These are phyloP conservation scores for Phorcus lineatus DNA, from an alignment of 2,888 invertebrate genomes.

Conservation along the genomic window DNA sequence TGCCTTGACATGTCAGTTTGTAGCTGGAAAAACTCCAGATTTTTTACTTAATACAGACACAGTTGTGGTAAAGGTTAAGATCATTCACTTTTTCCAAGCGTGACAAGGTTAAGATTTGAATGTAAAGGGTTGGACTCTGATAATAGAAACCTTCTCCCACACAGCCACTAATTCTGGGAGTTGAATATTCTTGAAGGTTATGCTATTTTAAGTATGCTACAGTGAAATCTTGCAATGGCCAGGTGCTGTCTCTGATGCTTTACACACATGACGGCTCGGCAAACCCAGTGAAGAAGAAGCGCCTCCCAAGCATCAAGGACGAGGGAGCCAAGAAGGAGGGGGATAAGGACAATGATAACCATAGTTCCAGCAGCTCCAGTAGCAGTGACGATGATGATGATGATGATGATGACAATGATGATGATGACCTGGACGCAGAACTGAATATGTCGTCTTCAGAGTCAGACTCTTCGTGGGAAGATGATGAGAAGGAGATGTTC, in stretches of 20 bases:
- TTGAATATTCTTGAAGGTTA: no score
- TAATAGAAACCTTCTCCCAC: no score
- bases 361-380: slow-evolving; percentile 10
- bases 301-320: slow-evolving; percentile 30
- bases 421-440: slow-evolving; percentile 47
- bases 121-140: no score
- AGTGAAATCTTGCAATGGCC: neutral
- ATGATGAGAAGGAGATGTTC: slow-evolving; percentile 47
- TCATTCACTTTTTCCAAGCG: no score
- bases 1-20: no score
- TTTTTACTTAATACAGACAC: no score
- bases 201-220: no score
- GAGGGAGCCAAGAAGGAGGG: slow-evolving; percentile 29
- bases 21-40: no score
- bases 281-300: slow-evolving; percentile 36
- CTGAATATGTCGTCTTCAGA: slow-evolving; percentile 33
- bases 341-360: neutral
- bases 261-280: slow-evolving; percentile 63
- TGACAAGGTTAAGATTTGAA: no score
- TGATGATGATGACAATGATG: slow-evolving; percentile 38
- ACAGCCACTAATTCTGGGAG: no score
- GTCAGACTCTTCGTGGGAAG: slow-evolving; percentile 27
- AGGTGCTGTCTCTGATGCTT: slow-evolving; percentile 73
- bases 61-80: no score
- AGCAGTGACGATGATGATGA: slow-evolving; percentile 36